phyloP scores from a whole-genome alignment of 2,797 vertebrate genomes.

The Rhinoraja longicauda region DNA sequence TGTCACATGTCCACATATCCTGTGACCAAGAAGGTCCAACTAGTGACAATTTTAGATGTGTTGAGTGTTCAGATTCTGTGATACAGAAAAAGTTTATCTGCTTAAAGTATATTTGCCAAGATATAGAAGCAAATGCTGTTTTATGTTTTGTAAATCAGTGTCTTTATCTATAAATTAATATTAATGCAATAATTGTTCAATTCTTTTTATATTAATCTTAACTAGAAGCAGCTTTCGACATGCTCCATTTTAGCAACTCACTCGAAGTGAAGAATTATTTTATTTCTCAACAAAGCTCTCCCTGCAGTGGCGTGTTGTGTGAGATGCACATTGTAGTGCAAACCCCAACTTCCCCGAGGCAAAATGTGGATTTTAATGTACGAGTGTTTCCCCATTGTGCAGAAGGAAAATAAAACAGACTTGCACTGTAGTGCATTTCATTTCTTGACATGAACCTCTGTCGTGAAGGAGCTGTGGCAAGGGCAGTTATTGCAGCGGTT shows the following conservation, averaged over 20 bases:
- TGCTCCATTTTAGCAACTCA: background rate
- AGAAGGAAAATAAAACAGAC: background rate
- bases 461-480: background rate
- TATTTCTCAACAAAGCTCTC: no score
- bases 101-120: background rate
- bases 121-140: background rate
- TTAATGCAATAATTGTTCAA: background rate
- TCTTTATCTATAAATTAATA: slow-evolving; percentile 4
- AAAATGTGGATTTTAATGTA: background rate
- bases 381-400: background rate
- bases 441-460: background rate
- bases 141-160: background rate
- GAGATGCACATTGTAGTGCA: background rate
- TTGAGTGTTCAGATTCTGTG: no score
- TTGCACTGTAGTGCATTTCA: background rate
- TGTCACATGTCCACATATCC: no score
- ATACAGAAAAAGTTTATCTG: no score
- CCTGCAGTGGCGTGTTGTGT: background rate
- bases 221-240: background rate
- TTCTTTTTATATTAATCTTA: background rate
- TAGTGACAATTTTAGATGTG: no score
- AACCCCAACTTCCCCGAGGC: background rate
- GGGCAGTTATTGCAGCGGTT: background rate
- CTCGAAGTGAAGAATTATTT: background rate
- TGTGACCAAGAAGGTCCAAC: no score